Percentiles rank a stretch among this genome's conserved stretches.
These are phyloP conservation scores for Phaethornis superciliosus DNA, from an alignment of 2,113 vertebrate species.

Conservation along the genomic window DNA sequence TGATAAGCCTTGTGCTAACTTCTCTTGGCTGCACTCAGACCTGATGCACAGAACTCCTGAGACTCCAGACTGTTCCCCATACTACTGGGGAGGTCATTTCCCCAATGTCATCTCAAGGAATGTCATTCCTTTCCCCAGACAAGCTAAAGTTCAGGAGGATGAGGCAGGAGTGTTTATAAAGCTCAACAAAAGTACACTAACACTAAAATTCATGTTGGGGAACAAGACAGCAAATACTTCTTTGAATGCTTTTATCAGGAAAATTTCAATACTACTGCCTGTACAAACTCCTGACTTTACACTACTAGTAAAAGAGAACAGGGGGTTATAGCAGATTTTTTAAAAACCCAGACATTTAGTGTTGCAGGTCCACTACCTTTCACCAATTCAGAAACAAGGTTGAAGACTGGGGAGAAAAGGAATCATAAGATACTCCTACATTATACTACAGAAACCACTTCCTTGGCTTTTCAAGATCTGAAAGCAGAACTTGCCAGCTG, in stretches of 20 bases:
- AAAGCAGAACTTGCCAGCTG: constrained; percentile 33
- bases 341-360: not conserved
- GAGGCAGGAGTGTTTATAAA: not conserved
- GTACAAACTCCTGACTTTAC: not conserved
- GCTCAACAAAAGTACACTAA: constrained; percentile 31
- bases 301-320: not conserved
- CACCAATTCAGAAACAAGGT: not conserved
- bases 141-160: constrained; percentile 41
- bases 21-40: not conserved
- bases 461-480: not conserved
- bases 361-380: not conserved
- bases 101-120: no score
- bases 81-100: not conserved
- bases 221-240: not conserved
- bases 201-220: not conserved
- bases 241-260: not conserved
- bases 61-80: not conserved
- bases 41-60: not conserved
- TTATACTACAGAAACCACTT: not conserved
- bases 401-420: not conserved
- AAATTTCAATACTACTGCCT: not conserved
- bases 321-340: not conserved
- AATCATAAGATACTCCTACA: not conserved
- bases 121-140: not conserved
- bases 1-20: not conserved